These are phyloP conservation scores for Presbytis comata DNA, from an alignment of 2,797 vertebrate species.

Conservation along the genomic window DNA sequence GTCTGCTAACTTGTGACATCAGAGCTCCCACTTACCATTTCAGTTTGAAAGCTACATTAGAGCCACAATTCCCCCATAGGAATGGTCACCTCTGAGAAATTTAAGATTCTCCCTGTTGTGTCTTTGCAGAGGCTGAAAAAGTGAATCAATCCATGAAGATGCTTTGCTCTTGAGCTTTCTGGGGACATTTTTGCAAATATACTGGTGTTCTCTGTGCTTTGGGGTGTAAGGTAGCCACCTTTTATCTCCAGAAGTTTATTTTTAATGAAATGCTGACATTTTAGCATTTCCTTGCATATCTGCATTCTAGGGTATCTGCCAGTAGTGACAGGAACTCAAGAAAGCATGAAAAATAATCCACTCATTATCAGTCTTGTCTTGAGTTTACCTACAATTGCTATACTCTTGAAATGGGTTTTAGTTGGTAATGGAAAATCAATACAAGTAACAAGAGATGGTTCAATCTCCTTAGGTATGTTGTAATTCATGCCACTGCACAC, in stretches of 20 bases:
- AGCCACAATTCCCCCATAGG: background rate
- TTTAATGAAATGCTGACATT: slow-evolving; percentile 78
- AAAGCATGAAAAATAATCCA: slow-evolving; percentile 60
- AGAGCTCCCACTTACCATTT: background rate
- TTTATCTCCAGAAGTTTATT: slow-evolving; percentile 69
- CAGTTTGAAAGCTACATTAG: background rate
- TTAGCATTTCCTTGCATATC: slow-evolving; percentile 76
- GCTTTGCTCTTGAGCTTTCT: slow-evolving; percentile 70
- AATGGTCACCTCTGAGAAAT: slow-evolving; percentile 11
- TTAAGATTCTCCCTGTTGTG: background rate
- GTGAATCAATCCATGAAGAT: slow-evolving; percentile 68
- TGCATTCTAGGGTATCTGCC: slow-evolving; percentile 69
- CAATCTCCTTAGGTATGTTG: slow-evolving; percentile 10
- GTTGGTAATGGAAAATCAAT: slow-evolving; percentile 67
- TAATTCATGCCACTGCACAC: slow-evolving; percentile 56
- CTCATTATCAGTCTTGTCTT: slow-evolving; percentile 26
- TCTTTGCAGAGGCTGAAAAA: slow-evolving; percentile 51
- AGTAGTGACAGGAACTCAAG: slow-evolving; percentile 65
- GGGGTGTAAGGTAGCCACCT: slow-evolving; percentile 71
- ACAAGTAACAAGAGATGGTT: slow-evolving; percentile 23
- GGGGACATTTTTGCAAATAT: slow-evolving; percentile 73
- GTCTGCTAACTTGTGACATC: background rate
- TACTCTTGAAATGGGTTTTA: slow-evolving; percentile 62
- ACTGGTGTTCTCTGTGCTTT: slow-evolving; percentile 59
- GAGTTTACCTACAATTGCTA: slow-evolving; percentile 53